Conservation (phyloP, 2,113 vertebrate species). For the Phrynosoma platyrhinos region DNA sequence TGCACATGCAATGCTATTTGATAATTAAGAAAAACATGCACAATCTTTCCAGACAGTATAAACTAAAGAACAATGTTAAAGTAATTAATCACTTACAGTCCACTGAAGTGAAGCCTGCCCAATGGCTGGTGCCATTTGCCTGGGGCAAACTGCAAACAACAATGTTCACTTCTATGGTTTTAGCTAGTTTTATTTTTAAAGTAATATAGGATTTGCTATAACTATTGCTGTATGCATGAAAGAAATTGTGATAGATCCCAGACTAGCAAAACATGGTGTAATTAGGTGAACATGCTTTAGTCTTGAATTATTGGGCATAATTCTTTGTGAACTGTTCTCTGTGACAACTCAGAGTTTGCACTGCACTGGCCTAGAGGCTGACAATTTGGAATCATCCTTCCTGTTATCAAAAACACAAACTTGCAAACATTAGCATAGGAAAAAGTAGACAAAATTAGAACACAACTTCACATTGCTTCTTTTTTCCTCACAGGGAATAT, state of each 20-base stretch:
- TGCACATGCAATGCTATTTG: background rate
- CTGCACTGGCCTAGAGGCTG: background rate
- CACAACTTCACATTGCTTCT: background rate
- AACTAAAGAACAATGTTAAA: background rate
- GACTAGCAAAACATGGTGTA: background rate
- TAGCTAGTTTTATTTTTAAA: background rate
- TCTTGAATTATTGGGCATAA: background rate
- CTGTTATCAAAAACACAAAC: background rate
- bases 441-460: background rate
- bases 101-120: background rate
- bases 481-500: no score
- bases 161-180: background rate
- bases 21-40: background rate
- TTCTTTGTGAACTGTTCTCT: background rate
- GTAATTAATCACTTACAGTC: background rate
- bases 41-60: background rate
- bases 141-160: background rate
- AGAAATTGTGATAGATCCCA: background rate
- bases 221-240: background rate
- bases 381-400: background rate
- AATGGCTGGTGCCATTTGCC: background rate
- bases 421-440: background rate
- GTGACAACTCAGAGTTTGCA: background rate
- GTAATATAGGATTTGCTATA: background rate
- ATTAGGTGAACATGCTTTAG: background rate